A percentile compares a stretch with the other conserved stretches of the same genome.
Evolutionary conservation across 2,113 vertebrate genomes (phyloP).

Genomic region (Oryzias javanicus): DNA sequence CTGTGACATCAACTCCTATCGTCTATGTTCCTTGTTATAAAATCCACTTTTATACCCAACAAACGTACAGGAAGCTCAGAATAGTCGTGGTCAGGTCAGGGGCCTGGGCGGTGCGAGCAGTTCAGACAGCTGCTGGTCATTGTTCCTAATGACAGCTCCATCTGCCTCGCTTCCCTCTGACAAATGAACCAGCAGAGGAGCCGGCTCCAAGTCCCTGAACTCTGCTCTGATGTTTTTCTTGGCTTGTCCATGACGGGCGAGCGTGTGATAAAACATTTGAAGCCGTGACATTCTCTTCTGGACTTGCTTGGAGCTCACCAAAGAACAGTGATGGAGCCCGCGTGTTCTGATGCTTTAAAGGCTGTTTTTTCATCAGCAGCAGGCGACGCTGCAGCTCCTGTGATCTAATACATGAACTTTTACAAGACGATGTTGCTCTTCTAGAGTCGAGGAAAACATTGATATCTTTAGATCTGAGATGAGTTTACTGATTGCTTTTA

Average conservation of each 20-base stretch:
- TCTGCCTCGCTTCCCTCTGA: conserved; percentile 89
- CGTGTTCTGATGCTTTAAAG: conserved; percentile 21
- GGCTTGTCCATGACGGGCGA: conserved; percentile 45
- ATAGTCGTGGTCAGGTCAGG: conserved; percentile 43
- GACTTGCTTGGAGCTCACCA: conserved; percentile 9
- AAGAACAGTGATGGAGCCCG: conserved; percentile 5
- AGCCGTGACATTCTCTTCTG: background rate
- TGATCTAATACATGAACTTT: conserved; percentile 10
- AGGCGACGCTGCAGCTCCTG: conserved; percentile 10
- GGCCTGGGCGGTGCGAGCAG: conserved; percentile 67
- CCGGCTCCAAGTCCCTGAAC: conserved; percentile 68
- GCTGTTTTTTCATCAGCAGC: conserved; percentile 9
- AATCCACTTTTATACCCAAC: background rate
- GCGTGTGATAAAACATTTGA: conserved; percentile 6
- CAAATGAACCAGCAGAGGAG: conserved; percentile 87
- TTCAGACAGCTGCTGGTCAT: conserved; percentile 89
- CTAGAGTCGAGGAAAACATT: conserved; percentile 23
- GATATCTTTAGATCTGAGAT: conserved; percentile 27
- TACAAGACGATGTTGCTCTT: conserved; percentile 15
- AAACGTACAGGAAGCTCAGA: conserved; percentile 22
- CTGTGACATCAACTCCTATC: background rate
- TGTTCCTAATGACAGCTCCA: conserved; percentile 87
- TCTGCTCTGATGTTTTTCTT: conserved; percentile 61
- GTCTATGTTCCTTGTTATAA: conserved; percentile 2
- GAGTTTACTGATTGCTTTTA: background rate